Conservation (phyloP, 2,113 vertebrate species). For the Ariopsis seemanni region DNA sequence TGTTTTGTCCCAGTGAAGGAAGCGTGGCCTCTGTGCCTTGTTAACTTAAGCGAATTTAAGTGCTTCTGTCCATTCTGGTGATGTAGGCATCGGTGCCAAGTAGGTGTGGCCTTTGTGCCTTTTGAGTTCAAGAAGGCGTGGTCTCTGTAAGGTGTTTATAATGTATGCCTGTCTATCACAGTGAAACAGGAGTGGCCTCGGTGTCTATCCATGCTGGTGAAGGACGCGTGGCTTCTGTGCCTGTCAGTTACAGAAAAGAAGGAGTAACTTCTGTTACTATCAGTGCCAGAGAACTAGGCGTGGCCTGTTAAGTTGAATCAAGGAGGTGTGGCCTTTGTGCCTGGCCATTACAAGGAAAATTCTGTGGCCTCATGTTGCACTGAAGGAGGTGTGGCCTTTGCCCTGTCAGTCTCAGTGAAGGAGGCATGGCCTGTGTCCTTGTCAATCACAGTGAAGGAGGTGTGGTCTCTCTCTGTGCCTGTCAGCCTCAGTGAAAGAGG, state of each 20-base stretch:
- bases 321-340: background rate
- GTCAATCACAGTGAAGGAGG: background rate
- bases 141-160: background rate
- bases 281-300: background rate
- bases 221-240: background rate
- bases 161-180: background rate
- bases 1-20: background rate
- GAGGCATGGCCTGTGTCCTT: background rate
- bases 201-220: fast-evolving
- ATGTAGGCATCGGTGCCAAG: background rate
- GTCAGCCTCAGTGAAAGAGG: background rate
- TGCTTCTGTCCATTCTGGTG: background rate
- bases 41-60: no score
- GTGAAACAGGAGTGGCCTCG: background rate
- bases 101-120: background rate
- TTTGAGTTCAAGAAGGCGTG: background rate
- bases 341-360: background rate
- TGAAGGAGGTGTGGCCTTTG: background rate
- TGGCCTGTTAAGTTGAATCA: background rate
- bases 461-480: background rate
- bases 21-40: background rate
- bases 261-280: background rate
- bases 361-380: background rate
- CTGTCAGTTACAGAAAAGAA: background rate
- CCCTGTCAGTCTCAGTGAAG: background rate